Evolutionary conservation across 1,140 invertebrate genomes (phyloP), one percentile per base, ranked within the genome.

Genomic region (Macrocentrus cingulum): DNA sequence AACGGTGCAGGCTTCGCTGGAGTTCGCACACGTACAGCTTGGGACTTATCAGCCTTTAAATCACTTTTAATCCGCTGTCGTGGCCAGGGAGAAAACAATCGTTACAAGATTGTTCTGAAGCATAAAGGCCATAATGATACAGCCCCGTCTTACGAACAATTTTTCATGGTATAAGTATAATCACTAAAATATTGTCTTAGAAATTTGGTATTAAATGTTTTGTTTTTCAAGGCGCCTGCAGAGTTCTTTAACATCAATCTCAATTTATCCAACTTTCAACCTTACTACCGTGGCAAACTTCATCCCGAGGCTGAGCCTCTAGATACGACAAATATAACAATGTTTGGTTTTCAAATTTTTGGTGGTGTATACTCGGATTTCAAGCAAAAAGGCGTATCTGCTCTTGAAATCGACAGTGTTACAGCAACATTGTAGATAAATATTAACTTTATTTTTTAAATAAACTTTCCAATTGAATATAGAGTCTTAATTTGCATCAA

Each of bases 1-100:
- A 88, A 88, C 61, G 87, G 87, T 1, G 88, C 88, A 23, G 85
- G 86, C 4, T 88, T 89, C 71, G 86, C 86, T 36, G 87, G 87
- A 7, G 78, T 86, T 45, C 69, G 81, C 32, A 83, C 75, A 0
- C 49, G 68, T 3, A 76, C 76, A 2, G 42, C 72, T 18, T 66
- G 81, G 8, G 70, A 88, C 69, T 64, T 88, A 1, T 75, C 74
- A 0, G 69, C 70, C 13, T 82, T 79, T 59, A 68, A 72, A 1
- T 80, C 78, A 52, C 70, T 89, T 16, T 72, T 81, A 59, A 71
- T 89, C 2, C 67, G 67, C 44, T 84, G 83, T 51, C 71, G 85
- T 45, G 83, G 80, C 0, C 85, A 88, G 66, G 87, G 87, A 1
- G 59, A 67, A 11, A 81, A 81, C 56, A 60, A 49, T 2, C 57